Evolutionary conservation across 2,888 invertebrate genomes (phyloP), one percentile per base, ranked within the genome.

Genomic region (Geotrupes spiniger): DNA sequence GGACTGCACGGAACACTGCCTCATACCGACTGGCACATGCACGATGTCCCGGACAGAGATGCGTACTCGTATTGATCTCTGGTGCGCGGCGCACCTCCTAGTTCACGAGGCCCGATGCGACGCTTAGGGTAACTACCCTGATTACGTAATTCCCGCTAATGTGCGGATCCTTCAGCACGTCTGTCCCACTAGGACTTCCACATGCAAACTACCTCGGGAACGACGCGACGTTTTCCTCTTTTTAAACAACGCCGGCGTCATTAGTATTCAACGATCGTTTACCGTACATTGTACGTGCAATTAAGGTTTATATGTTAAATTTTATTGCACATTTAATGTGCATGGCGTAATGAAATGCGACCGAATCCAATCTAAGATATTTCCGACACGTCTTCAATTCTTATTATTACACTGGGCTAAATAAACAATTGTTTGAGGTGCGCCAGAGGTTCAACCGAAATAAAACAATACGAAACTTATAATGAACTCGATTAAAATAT

Each of bases 31-130:
- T 52, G 52, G 44, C 52, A 52, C 50, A 52, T 53, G 57, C 53
- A 51, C 52, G n/a, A n/a, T n/a, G 40, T 44, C 62, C 62, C 63
- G 63, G 63, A 62, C 61, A 54, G 60, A 58, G 67, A 63, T 68
- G 68, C 68, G 70, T 66, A 56, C 53, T 61, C 58, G 61, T 70
- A 70, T 70, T 70, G 70, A 70, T 70, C 64, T 53, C 56, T 46
- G 51, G 50, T 55, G 52, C 57, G 61, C 58, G 55, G 45, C 49
- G 51, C 53, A 48, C 52, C 49, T 52, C 54, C 51, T 54, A 46
- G 49, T 54, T 36, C 49, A 51, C 42, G 43, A 51, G 46, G 48
- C 46, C 53, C 52, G 37, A 49, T 46, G 55, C 57, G 53, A 56
- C 57, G 57, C 41, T 58, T 52, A 46, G 59, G 62, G 57, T 62